Evolutionary conservation across 2,797 vertebrate genomes (phyloP).

Genomic region (Borostomias antarcticus): DNA sequence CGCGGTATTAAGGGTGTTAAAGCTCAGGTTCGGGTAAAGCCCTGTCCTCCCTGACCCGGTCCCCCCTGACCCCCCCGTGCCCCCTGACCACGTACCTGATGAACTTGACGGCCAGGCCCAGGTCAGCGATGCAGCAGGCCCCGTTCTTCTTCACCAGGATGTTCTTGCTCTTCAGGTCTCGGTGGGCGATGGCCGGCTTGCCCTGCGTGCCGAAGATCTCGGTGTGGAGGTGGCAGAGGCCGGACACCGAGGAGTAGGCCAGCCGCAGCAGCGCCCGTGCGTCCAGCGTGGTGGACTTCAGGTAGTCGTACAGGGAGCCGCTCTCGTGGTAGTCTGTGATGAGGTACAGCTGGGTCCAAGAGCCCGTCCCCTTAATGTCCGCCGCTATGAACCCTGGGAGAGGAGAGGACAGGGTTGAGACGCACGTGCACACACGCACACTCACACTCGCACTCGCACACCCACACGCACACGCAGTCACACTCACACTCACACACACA

Average conservation of each 20-base stretch:
- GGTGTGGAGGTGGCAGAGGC: constrained; percentile 94
- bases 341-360: constrained; percentile 96
- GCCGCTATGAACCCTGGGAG: constrained; percentile 93
- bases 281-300: constrained; percentile 93
- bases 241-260: constrained; percentile 90
- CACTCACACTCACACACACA: constrained; percentile 3
- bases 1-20: no score
- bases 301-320: constrained; percentile 93
- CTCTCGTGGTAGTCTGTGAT: constrained; percentile 98
- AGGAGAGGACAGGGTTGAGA: neutral
- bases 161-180: constrained; percentile 98
- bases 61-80: neutral
- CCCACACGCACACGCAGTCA: neutral
- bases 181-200: constrained; percentile 94
- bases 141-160: constrained; percentile 96
- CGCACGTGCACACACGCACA: neutral
- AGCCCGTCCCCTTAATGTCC: constrained; percentile 97
- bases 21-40: no score
- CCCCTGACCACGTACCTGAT: constrained; percentile 79
- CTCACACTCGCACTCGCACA: neutral
- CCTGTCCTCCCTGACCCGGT: neutral
- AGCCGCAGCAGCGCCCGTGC: constrained; percentile 86
- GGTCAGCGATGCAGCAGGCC: constrained; percentile 93
- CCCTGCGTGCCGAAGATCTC: constrained; percentile 98
- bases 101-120: constrained; percentile 95